These are phyloP conservation scores for Cryptoprocta ferox DNA, from an alignment of 2,797 vertebrate species.

Conservation along the genomic window DNA sequence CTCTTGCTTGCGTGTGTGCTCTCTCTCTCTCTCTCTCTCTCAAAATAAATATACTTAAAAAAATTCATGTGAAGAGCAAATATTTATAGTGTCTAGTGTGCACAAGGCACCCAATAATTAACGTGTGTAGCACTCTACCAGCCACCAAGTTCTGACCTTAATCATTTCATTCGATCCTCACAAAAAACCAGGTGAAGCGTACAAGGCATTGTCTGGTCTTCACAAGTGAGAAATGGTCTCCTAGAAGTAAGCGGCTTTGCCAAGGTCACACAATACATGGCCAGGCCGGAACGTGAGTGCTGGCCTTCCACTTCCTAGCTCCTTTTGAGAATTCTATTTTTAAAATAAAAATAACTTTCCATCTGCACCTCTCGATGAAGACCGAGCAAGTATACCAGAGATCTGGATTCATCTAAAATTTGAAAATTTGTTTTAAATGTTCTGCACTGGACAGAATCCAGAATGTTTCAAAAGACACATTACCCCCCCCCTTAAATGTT, in stretches of 20 bases:
- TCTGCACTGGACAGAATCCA: slow-evolving; percentile 57
- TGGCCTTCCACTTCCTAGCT: neutral
- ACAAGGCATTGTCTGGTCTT: slow-evolving; percentile 10
- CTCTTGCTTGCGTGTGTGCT: too few species aligned
- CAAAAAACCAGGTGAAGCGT: neutral
- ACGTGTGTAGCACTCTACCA: neutral
- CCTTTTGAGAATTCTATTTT: slow-evolving; percentile 54
- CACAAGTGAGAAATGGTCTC: neutral
- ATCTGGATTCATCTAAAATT: slow-evolving; percentile 58
- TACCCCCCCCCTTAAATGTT: slow-evolving; percentile 52
- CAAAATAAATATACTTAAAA: too few species aligned
- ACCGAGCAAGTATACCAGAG: neutral
- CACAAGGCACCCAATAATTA: neutral
- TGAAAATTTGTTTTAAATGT: slow-evolving; percentile 67
- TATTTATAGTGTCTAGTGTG: slow-evolving; percentile 4
- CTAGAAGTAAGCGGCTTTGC: neutral
- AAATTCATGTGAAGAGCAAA: neutral
- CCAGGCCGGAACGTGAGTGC: neutral
- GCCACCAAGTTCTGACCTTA: neutral
- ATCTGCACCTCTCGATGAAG: slow-evolving; percentile 39
- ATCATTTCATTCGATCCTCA: neutral
- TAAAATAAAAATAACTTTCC: slow-evolving; percentile 59
- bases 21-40: too few species aligned
- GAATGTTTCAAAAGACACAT: slow-evolving; percentile 58
- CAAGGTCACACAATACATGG: neutral